Evolutionary conservation across 2,113 vertebrate species (phyloP).

Genomic region (Pomatorhinus ruficollis): DNA sequence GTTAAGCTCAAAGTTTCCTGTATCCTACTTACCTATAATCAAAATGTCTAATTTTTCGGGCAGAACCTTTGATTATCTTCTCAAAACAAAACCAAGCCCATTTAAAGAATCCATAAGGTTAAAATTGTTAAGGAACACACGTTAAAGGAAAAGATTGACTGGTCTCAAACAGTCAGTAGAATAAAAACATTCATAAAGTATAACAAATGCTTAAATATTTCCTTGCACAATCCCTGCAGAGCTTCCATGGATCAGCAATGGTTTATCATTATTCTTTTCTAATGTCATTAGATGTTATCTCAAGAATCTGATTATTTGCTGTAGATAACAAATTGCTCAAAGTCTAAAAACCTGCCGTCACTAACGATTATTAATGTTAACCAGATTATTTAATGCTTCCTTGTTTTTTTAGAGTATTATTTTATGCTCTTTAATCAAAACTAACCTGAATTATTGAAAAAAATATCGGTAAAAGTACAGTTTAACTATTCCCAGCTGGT

Average conservation of each 20-base stretch:
- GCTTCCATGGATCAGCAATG: not conserved
- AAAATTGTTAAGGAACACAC: accelerated
- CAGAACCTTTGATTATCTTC: not conserved
- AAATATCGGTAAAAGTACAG: not conserved
- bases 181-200: not conserved
- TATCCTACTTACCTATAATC: not conserved
- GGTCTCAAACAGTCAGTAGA: not conserved
- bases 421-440: not conserved
- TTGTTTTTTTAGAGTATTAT: not conserved
- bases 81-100: not conserved
- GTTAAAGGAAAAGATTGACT: not conserved
- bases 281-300: not conserved
- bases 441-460: not conserved
- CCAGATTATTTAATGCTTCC: not conserved
- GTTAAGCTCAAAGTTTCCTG: not conserved
- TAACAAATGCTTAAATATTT: not conserved
- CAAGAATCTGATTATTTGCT: not conserved
- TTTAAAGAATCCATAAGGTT: not conserved
- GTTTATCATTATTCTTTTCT: not conserved
- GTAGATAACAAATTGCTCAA: not conserved
- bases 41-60: not conserved
- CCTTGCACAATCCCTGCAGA: not conserved
- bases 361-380: not conserved
- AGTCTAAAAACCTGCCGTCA: not conserved
- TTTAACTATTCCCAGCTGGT: not conserved